phyloP scores from a whole-genome alignment of 2,888 invertebrate genomes.

The Drosophila formosana region DNA sequence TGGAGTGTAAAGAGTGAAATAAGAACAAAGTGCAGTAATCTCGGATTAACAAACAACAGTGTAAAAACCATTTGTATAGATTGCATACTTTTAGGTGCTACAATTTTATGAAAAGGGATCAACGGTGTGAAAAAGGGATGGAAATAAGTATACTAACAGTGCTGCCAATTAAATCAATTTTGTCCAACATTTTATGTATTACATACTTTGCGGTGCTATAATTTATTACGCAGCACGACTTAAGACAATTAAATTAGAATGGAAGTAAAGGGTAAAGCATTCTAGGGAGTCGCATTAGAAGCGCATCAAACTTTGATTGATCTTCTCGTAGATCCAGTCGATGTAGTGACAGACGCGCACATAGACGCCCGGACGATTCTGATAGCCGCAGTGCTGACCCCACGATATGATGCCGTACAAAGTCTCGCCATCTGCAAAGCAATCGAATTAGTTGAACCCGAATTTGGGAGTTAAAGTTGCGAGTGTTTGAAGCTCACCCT shows the following conservation, averaged over 20 bases:
- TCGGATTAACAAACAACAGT: too few relatives aligned
- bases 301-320: slow-evolving; percentile 81
- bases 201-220: slow-evolving; percentile 27
- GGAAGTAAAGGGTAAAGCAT: not conserved
- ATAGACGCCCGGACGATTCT: slow-evolving; percentile 91
- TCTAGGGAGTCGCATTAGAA: not conserved
- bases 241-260: not conserved
- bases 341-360: slow-evolving; percentile 88
- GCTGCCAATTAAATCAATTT: too few relatives aligned
- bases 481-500: slow-evolving; percentile 84
- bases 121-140: too few relatives aligned
- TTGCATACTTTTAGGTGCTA: too few relatives aligned
- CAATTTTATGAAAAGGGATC: too few relatives aligned
- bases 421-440: slow-evolving; percentile 87
- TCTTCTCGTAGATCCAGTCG: slow-evolving; percentile 88
- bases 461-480: not conserved
- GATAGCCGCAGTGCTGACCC: slow-evolving; percentile 91
- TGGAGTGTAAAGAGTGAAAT: not conserved
- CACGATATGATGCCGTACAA: slow-evolving; percentile 91
- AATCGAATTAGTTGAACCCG: not conserved
- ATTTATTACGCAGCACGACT: not conserved
- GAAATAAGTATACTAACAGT: too few relatives aligned
- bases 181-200: not conserved
- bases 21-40: not conserved
- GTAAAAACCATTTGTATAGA: too few relatives aligned